Evolutionary conservation across 2,797 vertebrate species (phyloP).

Genomic region (Orestias chungarensis): DNA sequence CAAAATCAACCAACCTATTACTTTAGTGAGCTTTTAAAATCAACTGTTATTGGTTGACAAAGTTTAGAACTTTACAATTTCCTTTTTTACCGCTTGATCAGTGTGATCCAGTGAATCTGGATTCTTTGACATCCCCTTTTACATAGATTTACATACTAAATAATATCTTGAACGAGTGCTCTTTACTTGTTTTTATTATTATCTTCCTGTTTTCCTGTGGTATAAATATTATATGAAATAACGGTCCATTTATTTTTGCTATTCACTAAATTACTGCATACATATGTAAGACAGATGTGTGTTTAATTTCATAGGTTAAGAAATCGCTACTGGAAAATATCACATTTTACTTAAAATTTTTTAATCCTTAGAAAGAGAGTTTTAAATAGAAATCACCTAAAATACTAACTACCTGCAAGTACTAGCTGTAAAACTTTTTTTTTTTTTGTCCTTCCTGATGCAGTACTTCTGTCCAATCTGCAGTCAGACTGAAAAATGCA

Average conservation of each 20-base stretch:
- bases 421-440: conserved; percentile 41
- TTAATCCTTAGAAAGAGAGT: not conserved
- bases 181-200: not conserved
- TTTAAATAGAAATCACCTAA: not conserved
- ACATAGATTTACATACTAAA: not conserved
- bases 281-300: not conserved
- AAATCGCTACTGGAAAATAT: not conserved
- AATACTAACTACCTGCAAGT: conserved; percentile 1
- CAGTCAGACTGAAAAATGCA: conserved; percentile 70
- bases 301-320: not conserved
- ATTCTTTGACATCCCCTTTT: not conserved
- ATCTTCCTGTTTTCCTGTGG: not conserved
- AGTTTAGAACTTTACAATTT: not conserved
- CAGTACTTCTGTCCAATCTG: conserved; percentile 53
- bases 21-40: not conserved
- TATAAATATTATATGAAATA: not conserved
- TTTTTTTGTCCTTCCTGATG: conserved; percentile 23
- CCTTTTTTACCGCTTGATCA: not conserved
- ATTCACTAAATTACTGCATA: too few relatives aligned
- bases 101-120: not conserved
- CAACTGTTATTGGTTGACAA: not conserved
- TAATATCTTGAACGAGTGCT: not conserved
- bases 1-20: not conserved
- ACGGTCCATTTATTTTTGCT: not conserved
- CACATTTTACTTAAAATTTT: not conserved